phyloP scores from a whole-genome alignment of 2,888 invertebrate genomes.

The Rugalucina vietnamica region DNA sequence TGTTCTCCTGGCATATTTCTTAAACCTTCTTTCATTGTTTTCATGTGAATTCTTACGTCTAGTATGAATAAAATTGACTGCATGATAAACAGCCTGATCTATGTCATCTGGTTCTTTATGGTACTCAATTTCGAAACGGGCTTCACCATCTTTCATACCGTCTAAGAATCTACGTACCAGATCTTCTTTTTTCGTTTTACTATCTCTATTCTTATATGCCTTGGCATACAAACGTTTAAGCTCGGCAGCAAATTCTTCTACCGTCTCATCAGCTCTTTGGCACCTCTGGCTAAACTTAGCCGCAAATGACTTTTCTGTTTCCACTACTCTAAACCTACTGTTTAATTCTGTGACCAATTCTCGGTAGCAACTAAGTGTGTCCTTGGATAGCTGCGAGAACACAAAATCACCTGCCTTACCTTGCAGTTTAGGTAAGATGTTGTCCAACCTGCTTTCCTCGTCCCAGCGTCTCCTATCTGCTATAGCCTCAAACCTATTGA shows the following conservation, averaged over 20 bases:
- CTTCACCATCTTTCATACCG: slow-evolving; percentile 37
- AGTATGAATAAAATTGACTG: slow-evolving; percentile 17
- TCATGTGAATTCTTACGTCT: background rate
- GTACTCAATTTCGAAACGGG: slow-evolving; percentile 39
- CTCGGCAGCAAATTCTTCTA: slow-evolving; percentile 53
- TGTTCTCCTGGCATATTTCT: background rate
- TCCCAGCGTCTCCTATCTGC: slow-evolving; percentile 27
- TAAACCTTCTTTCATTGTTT: background rate
- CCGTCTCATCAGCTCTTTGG: slow-evolving; percentile 37
- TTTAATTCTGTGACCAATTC: slow-evolving; percentile 43
- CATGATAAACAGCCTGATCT: slow-evolving; percentile 44
- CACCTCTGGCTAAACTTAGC: slow-evolving; percentile 41
- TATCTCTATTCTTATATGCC: slow-evolving; percentile 44
- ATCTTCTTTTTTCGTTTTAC: slow-evolving; percentile 39
- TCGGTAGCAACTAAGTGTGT: slow-evolving; percentile 6
- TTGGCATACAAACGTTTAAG: slow-evolving; percentile 55
- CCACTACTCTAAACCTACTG: slow-evolving; percentile 44
- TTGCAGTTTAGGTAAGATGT: slow-evolving; percentile 47
- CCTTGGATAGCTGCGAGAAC: slow-evolving; percentile 32
- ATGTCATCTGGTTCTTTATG: slow-evolving; percentile 37
- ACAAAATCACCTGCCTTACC: slow-evolving; percentile 55
- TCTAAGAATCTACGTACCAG: slow-evolving; percentile 41
- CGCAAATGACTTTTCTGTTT: slow-evolving; percentile 46
- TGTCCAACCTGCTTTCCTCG: slow-evolving; percentile 31
- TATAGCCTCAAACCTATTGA: slow-evolving; percentile 37